These are phyloP conservation scores for Lichenostomus cassidix DNA, from an alignment of 2,113 vertebrate genomes.

Conservation along the genomic window DNA sequence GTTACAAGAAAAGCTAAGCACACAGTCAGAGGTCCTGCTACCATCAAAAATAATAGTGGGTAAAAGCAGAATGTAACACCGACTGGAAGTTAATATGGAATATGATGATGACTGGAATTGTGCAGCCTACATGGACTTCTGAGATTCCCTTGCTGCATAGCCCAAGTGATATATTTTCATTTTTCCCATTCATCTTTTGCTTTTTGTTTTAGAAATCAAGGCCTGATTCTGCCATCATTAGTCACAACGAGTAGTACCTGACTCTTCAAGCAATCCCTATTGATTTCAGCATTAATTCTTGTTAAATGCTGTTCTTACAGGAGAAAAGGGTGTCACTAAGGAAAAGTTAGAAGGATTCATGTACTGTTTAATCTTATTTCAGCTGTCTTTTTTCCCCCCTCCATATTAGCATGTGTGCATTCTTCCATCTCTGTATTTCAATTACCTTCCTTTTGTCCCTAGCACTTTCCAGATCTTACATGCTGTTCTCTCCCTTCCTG, in stretches of 20 bases:
- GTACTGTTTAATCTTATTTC: neutral
- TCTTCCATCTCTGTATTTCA: neutral
- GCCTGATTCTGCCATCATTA: neutral
- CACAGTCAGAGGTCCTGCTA: neutral
- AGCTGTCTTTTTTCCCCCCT: neutral
- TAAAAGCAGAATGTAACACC: neutral
- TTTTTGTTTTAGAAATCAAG: neutral
- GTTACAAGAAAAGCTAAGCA: neutral
- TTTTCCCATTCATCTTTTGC: neutral
- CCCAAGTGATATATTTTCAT: neutral
- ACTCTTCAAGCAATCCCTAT: constrained; percentile 3
- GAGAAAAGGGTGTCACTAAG: neutral
- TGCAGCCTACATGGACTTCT: neutral
- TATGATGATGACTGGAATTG: neutral
- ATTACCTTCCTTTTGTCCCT: neutral
- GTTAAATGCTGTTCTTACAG: constrained; percentile 2
- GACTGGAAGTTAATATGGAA: neutral
- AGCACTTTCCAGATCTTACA: neutral
- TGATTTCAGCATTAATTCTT: constrained; percentile 46
- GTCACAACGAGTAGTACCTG: neutral
- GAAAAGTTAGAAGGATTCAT: neutral
- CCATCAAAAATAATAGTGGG: neutral
- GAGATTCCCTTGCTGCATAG: neutral
- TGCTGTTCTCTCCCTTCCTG: neutral
- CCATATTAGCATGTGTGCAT: neutral